A percentile compares a stretch with the other conserved stretches of the same genome.
Evolutionary conservation across 2,888 invertebrate genomes (phyloP).

Genomic region (Eretmocerus hayati): DNA sequence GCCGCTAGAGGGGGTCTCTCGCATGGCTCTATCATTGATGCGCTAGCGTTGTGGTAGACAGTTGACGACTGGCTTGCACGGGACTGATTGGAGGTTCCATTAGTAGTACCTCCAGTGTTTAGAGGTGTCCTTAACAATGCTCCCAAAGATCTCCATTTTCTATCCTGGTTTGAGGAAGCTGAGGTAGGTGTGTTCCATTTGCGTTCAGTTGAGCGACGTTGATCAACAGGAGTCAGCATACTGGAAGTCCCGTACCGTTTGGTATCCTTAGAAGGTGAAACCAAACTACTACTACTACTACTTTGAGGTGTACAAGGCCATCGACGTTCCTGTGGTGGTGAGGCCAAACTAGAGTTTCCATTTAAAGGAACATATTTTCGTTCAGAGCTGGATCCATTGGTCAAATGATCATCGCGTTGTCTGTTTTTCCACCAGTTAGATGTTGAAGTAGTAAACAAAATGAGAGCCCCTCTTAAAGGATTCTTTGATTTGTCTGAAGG

Average conservation of each 20-base stretch:
- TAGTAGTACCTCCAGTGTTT: conserved; percentile 1
- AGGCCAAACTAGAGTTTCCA: conserved; percentile 23
- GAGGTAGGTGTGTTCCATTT: conserved; percentile 2
- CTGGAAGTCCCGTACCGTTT: no score
- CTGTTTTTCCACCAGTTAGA: conserved; percentile 45
- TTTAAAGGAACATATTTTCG: conserved; percentile 25
- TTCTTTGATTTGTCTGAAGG: conserved; percentile 32
- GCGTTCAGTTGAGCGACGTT: conserved; percentile 24
- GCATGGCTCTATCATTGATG: conserved; percentile 40
- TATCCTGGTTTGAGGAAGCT: conserved; percentile 36
- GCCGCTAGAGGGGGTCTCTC: not conserved
- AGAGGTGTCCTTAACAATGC: conserved; percentile 43
- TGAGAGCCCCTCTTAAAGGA: conserved; percentile 38
- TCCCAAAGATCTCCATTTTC: conserved; percentile 48
- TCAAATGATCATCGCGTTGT: conserved; percentile 37
- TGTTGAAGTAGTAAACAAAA: conserved; percentile 41
- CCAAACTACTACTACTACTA: conserved; percentile 10
- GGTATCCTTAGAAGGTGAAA: conserved; percentile 8
- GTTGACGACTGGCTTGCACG: conserved; percentile 32
- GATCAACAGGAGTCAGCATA: conserved; percentile 7
- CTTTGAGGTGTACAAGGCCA: conserved; percentile 3
- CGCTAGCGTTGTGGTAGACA: conserved; percentile 38
- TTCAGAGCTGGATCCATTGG: conserved; percentile 15
- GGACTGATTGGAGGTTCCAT: conserved; percentile 24
- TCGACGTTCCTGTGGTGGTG: conserved; percentile 29